A percentile compares a stretch with the other conserved stretches of the same genome.
Conservation (phyloP, 2,113 vertebrate species). For the Elephas maximus region DNA sequence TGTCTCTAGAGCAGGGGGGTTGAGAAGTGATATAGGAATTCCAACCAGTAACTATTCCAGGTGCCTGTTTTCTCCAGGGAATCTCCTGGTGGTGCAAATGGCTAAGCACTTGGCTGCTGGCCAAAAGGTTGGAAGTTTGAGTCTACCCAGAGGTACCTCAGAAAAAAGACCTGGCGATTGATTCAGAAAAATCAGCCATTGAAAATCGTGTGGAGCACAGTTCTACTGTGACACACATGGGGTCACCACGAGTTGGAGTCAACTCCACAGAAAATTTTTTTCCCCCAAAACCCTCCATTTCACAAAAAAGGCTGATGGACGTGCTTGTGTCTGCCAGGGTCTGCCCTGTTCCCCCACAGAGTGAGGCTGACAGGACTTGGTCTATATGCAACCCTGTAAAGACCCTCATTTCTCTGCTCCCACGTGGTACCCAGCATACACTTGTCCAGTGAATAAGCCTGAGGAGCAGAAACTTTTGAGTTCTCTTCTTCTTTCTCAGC, state of each 20-base stretch:
- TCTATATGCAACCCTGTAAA: background rate
- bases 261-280: too few relatives aligned
- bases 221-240: too few relatives aligned
- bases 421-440: background rate
- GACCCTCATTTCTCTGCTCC: background rate
- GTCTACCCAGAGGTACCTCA: too few relatives aligned
- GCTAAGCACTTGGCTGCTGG: too few relatives aligned
- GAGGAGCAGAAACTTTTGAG: background rate
- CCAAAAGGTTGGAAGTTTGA: too few relatives aligned
- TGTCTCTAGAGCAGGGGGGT: background rate
- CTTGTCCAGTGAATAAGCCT: background rate
- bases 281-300: background rate
- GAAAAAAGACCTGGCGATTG: too few relatives aligned
- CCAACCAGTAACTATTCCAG: background rate
- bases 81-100: too few relatives aligned
- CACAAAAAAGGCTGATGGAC: background rate
- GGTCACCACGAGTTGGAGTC: too few relatives aligned
- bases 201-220: too few relatives aligned
- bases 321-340: background rate
- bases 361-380: background rate
- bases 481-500: background rate
- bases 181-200: too few relatives aligned
- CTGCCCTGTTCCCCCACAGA: background rate
- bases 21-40: background rate
- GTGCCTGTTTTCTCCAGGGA: too few relatives aligned